These are phyloP conservation scores for Aplidium turbinatum DNA, from an alignment of 23 tunicate species.

Conservation along the genomic window DNA sequence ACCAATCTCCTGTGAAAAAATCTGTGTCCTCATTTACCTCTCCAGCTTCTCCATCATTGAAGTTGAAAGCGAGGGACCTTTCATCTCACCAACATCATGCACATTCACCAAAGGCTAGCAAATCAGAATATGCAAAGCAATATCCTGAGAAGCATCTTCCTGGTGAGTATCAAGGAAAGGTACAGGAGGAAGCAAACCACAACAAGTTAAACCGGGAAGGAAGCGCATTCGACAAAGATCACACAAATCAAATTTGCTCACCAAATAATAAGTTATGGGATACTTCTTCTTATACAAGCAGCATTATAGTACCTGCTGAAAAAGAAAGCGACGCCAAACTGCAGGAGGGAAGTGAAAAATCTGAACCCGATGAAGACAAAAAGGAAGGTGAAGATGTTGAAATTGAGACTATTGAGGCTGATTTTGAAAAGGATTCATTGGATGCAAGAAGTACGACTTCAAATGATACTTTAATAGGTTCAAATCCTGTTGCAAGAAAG, in stretches of 20 bases:
- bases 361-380: not conserved
- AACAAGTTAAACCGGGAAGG: constrained; percentile 81
- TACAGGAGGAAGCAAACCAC: constrained; percentile 53
- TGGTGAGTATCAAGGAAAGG: not conserved
- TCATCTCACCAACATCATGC: constrained; percentile 20
- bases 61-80: constrained; percentile 68
- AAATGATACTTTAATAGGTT: not conserved
- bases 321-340: not conserved
- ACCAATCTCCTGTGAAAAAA: constrained; percentile 31
- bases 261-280: constrained; percentile 87
- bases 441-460: constrained; percentile 12
- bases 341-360: not conserved
- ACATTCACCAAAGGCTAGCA: constrained; percentile 32
- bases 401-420: constrained; percentile 7
- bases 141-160: constrained; percentile 35
- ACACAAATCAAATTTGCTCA: constrained; percentile 67
- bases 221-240: constrained; percentile 64
- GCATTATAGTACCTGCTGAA: constrained; percentile 5
- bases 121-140: constrained; percentile 49
- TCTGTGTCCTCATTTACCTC: constrained; percentile 36
- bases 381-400: not conserved
- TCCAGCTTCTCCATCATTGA: constrained; percentile 86
- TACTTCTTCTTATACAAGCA: constrained; percentile 35
- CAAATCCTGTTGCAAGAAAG: constrained; percentile 54
- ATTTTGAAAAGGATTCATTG: constrained; percentile 16